Percentiles rank a stretch among this genome's conserved stretches.
Evolutionary conservation across 2,797 vertebrate genomes (phyloP).

Genomic region (Synaphobranchus kaupii): DNA sequence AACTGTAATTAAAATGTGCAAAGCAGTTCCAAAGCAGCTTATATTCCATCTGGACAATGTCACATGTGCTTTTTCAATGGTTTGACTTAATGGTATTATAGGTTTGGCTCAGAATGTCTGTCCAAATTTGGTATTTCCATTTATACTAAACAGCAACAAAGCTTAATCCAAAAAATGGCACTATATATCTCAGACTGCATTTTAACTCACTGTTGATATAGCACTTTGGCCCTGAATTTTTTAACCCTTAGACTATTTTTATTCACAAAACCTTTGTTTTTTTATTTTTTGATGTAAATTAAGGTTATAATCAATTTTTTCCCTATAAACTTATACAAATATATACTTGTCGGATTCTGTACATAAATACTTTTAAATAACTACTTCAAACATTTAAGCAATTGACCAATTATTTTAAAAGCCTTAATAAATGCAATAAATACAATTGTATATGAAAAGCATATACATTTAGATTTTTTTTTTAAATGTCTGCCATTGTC

Average conservation of each 20-base stretch:
- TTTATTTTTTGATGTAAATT: background rate
- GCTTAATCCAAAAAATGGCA: background rate
- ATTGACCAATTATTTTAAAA: background rate
- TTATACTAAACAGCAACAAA: slow-evolving; percentile 16
- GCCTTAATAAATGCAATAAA: background rate
- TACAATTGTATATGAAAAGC: background rate
- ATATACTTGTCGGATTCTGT: no score
- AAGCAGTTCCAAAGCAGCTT: slow-evolving; percentile 12
- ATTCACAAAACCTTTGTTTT: background rate
- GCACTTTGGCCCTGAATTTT: background rate
- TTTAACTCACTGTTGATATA: background rate
- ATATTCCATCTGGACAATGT: slow-evolving; percentile 15
- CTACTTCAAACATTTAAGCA: background rate
- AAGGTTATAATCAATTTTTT: background rate
- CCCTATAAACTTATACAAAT: no score
- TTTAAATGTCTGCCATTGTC: background rate
- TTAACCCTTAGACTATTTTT: background rate
- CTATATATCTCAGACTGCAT: background rate
- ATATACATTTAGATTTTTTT: no score
- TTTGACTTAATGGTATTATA: slow-evolving; percentile 10
- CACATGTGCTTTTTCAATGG: background rate
- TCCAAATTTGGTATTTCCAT: slow-evolving; percentile 3
- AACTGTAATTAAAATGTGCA: slow-evolving; percentile 6
- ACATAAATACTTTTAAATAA: no score
- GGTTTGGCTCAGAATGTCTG: background rate